Evolutionary conservation across 2,113 vertebrate genomes (phyloP).

Genomic region (Falcunculus frontatus): DNA sequence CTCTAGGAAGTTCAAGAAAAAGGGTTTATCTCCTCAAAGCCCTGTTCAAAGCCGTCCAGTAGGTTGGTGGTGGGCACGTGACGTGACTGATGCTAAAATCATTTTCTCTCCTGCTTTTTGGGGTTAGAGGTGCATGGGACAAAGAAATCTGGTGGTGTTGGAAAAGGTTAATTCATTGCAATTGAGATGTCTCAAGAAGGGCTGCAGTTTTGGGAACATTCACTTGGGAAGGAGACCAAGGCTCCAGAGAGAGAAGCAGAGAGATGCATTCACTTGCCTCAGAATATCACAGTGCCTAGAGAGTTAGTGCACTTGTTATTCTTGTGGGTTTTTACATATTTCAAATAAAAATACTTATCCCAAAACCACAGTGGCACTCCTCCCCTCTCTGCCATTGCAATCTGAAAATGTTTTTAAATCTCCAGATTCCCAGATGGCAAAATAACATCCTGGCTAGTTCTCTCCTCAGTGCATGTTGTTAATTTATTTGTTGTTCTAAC

Average conservation of each 20-base stretch:
- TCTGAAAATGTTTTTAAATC: background rate
- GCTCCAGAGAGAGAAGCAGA: background rate
- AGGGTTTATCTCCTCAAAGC: background rate
- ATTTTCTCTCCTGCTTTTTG: background rate
- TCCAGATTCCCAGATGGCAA: background rate
- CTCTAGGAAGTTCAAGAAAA: background rate
- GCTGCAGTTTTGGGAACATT: background rate
- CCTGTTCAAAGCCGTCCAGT: background rate
- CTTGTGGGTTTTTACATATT: background rate
- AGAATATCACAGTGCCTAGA: background rate
- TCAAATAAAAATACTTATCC: background rate
- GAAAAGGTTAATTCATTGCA: background rate
- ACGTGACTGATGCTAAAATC: background rate
- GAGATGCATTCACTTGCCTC: background rate
- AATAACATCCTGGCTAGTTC: background rate
- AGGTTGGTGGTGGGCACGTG: background rate
- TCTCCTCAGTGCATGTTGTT: background rate
- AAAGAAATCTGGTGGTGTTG: background rate
- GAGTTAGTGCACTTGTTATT: background rate
- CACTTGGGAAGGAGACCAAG: background rate
- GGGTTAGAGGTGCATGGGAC: background rate
- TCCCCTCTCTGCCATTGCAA: background rate
- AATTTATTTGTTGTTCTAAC: background rate
- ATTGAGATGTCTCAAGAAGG: background rate
- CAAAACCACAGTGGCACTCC: background rate